A percentile compares a stretch with the other conserved stretches of the same genome.
Conservation (phyloP, 1,140 invertebrate genomes). For the Drosophila repletoides region DNA sequence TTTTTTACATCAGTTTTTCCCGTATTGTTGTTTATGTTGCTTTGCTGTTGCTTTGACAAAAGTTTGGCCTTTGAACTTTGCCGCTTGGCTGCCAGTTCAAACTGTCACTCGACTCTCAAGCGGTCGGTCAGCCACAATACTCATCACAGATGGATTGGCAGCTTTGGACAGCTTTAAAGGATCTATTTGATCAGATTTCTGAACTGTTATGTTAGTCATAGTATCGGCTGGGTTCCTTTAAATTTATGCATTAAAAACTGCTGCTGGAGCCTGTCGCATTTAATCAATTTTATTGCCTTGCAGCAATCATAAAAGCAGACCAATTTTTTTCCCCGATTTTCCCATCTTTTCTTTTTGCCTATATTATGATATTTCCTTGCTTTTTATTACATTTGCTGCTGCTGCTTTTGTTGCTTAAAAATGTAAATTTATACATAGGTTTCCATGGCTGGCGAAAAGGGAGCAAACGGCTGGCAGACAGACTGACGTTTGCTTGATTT, state of each 20-base stretch:
- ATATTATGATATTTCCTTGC: slow-evolving; percentile 15
- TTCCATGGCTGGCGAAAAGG: slow-evolving; percentile 1
- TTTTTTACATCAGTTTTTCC: background rate
- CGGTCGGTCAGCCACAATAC: background rate
- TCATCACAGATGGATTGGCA: background rate
- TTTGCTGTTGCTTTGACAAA: slow-evolving; percentile 4
- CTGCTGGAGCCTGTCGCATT: slow-evolving; percentile 48
- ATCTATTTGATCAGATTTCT: background rate
- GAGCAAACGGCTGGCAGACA: slow-evolving; percentile 27
- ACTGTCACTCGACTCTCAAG: slow-evolving; percentile 2
- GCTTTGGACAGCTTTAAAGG: background rate
- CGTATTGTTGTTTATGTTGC: background rate
- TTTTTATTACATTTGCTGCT: slow-evolving; percentile 55
- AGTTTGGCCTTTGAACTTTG: slow-evolving; percentile 18
- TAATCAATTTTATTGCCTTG: slow-evolving; percentile 75
- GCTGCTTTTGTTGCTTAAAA: slow-evolving; percentile 64
- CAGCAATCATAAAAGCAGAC: slow-evolving; percentile 43
- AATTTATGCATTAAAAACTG: slow-evolving; percentile 44
- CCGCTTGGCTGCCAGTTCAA: slow-evolving; percentile 3
- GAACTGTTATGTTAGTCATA: background rate
- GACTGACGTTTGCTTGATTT: slow-evolving; percentile 64
- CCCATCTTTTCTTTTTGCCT: slow-evolving; percentile 7
- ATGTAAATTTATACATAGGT: slow-evolving; percentile 75
- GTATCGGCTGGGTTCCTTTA: background rate
- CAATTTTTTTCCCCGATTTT: background rate